Evolutionary conservation across 2,113 vertebrate genomes (phyloP).

Genomic region (Delphinapterus leucas): DNA sequence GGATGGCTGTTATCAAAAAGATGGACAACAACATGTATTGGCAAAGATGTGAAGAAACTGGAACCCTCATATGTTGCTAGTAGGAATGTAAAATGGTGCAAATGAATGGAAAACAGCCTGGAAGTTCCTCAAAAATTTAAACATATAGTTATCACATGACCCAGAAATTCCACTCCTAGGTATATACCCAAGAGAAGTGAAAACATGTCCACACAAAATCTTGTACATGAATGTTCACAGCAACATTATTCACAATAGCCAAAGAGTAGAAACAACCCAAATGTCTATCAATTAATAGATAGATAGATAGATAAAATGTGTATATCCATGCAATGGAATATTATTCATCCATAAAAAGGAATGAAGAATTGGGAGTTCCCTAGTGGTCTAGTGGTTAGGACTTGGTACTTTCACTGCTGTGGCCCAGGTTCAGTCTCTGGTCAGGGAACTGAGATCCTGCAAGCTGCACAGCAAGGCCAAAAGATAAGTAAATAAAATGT

Average conservation of each 20-base stretch:
- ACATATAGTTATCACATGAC: neutral
- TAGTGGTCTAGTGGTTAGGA: neutral
- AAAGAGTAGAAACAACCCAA: neutral
- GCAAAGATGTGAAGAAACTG: neutral
- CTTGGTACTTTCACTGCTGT: neutral
- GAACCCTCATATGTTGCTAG: neutral
- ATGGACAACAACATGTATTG: neutral
- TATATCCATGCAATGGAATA: neutral
- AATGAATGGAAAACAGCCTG: neutral
- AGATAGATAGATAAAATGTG: neutral
- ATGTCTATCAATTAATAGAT: neutral
- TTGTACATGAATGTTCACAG: neutral
- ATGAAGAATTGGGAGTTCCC: neutral
- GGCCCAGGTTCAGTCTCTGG: neutral
- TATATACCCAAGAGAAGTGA: neutral
- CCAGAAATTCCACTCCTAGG: neutral
- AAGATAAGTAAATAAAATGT: neutral
- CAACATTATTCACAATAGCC: neutral
- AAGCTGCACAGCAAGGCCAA: neutral
- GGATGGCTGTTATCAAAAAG: neutral
- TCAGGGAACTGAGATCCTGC: neutral
- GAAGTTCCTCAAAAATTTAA: neutral
- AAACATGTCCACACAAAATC: neutral
- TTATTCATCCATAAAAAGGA: neutral
- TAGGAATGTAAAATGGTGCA: neutral